Evolutionary conservation across 2,797 vertebrate species (phyloP), one percentile per base, ranked within the genome.

Genomic region (Hypotaenidia okinawae): DNA sequence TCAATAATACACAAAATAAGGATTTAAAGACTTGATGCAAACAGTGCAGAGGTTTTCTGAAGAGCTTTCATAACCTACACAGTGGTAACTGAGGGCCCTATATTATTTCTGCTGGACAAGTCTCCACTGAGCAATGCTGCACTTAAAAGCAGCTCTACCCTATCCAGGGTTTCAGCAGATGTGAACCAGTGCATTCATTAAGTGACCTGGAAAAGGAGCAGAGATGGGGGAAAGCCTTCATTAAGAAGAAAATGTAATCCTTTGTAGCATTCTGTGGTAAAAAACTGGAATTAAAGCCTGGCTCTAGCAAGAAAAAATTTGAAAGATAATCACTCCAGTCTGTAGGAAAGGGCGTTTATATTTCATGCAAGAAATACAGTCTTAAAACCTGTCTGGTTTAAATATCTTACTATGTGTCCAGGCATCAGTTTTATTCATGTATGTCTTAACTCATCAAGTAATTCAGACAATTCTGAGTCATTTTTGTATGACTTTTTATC

Each of bases 361-460:
- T 84, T 68, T 79, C 39, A 88, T 62, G 75, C 39, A 84, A 81
- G 69, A 84, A 93, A 82, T 30, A 62, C 13, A 55, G 43, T 43
- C 54, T 94, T 88, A 74, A 91, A 94, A 89, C 73, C 55, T 89
- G 55, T 35, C 80, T 91, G 64, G 32, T 90, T 94, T 84, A 93
- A 95, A 88, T 69, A 63, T 73, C 77, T 89, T 84, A 75, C 69
- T 32, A 72, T 58, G 62, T 66, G 85, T 74, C 73, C 58, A 39
- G 35, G 45, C 37, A 85, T n/a, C 75, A 93, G 63, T 80, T 72
- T 94, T 77, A 75, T 41, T 86, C 64, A 85, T 27, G 62, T 68
- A 43, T 76, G 19, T 69, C 72, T 54, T 76, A 95, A 90, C 61
- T 92, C 73, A 91, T 84, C 66, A 55, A 62, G 61, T 70, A 84